Base-by-base conservation (phyloP, 2,888 invertebrate species). In the Petrophora chlorosata region DNA sequence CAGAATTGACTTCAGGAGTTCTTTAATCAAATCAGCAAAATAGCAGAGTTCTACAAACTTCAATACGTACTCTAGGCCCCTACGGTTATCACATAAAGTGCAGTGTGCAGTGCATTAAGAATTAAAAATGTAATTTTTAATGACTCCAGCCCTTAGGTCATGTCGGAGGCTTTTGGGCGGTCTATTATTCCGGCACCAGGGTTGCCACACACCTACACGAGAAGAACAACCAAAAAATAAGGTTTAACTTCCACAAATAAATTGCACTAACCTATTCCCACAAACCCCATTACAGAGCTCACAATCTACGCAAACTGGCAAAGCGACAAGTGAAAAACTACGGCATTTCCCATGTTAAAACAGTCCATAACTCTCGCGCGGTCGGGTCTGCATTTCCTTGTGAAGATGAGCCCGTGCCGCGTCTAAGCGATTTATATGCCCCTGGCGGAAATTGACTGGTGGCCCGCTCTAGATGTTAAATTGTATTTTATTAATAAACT, bases 301-400 rank as follows among this genome's bases (percentile, higher is more conserved):
- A 54, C 56, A 59, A 56, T 59, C 50, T 54, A 50, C 54, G 28
- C 46, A 44, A 53, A 47, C 50, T 47, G 49, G 53, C 52, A 46
- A 26, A 26, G 53, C 53, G 61, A 58, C 61, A 61, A 58, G 61
- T 86, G 85, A 86, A 85, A 86, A 86, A 86, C 75, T 82, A 76
- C 76, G 69, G 65, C 79, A 85, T 85, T 87, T 86, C 86, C 85
- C 79, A 71, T 74, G 81, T 77, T 80, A 79, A 80, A 84, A 77
- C 77, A 79, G 73, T 65, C 77, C 71, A 85, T 85, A 85, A 83
- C 75, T 86, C 79, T 42, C 56, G 38, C 40, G 70, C 67, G 79
- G 74, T 77, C 67, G 73, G 73, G 74, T 76, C 73, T 81, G 83
- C 79, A 85, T 85, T 86, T 86, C 86, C 87, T 71, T 59, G 67